Evolutionary conservation across 1,140 invertebrate species (phyloP).

Genomic region (Drosophila mojavensis): DNA sequence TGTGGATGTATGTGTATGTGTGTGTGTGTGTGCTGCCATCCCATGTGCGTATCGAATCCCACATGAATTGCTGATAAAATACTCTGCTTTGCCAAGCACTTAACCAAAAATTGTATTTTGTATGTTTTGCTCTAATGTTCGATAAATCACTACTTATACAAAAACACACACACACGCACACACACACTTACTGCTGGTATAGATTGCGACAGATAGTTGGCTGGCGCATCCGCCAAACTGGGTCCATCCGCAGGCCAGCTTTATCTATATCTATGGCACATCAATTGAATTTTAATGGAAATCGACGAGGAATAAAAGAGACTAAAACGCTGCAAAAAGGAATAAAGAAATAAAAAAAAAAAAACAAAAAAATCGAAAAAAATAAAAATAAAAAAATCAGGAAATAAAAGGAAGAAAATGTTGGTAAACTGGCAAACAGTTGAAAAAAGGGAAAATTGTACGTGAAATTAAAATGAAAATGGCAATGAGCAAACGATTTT

Average conservation of each 20-base stretch:
- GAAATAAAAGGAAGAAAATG: conserved; percentile 14
- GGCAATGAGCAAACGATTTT: conserved; percentile 71
- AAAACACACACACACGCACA: conserved; percentile 22
- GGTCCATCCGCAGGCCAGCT: conserved; percentile 11
- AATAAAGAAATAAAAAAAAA: conserved; percentile 28
- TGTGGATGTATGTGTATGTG: background rate
- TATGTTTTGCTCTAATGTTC: conserved; percentile 77
- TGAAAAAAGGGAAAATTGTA: conserved; percentile 67
- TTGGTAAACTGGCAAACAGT: conserved; percentile 50
- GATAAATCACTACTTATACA: conserved; percentile 66
- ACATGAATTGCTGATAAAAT: conserved; percentile 75
- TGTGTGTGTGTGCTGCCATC: background rate
- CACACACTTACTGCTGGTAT: background rate
- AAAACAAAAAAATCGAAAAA: conserved; percentile 11
- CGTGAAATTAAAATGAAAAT: conserved; percentile 77
- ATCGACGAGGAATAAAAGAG: conserved; percentile 82
- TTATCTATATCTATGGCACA: conserved; percentile 53
- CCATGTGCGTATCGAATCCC: conserved; percentile 49
- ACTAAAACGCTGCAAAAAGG: conserved; percentile 75
- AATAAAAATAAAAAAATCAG: conserved; percentile 9
- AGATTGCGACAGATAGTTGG: conserved; percentile 63
- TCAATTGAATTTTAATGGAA: conserved; percentile 83
- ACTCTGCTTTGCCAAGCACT: conserved; percentile 73
- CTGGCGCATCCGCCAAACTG: conserved; percentile 54
- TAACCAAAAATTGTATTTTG: conserved; percentile 78